These are phyloP conservation scores for Melanophora roralis DNA, from an alignment of 2,888 invertebrate genomes.

Conservation along the genomic window DNA sequence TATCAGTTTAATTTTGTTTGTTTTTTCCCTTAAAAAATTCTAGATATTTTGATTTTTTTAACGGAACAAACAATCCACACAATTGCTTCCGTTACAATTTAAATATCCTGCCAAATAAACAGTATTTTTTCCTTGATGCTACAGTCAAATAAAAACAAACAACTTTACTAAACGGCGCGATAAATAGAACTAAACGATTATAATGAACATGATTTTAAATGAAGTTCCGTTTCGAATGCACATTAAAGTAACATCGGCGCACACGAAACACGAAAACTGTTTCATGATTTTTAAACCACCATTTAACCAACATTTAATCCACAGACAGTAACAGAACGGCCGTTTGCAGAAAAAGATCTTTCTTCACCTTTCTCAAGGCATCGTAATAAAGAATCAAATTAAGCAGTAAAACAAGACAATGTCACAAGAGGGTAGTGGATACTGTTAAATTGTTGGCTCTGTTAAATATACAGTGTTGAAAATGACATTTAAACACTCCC, in stretches of 20 bases:
- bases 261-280: conserved; percentile 31
- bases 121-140: not conserved
- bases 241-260: conserved; percentile 48
- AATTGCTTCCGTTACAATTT: conserved; percentile 22
- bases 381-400: not conserved
- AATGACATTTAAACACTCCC: not conserved
- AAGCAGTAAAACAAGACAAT: not conserved
- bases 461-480: conserved; percentile 35
- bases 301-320: conserved; percentile 25
- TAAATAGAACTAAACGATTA: conserved; percentile 68
- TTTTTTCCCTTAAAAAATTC: not conserved
- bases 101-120: not conserved
- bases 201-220: conserved; percentile 60
- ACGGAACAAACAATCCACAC: not conserved
- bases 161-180: conserved; percentile 67
- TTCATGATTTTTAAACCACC: not conserved
- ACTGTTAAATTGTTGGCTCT: conserved; percentile 44
- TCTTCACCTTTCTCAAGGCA: conserved; percentile 32
- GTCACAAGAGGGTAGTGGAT: conserved; percentile 25
- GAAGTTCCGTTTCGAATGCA: conserved; percentile 43
- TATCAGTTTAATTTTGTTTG: not conserved
- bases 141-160: conserved; percentile 50
- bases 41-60: too few species aligned
- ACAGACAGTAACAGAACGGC: conserved; percentile 28
- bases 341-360: conserved; percentile 46